Conservation (phyloP, 2,113 vertebrate genomes). For the Macrotus californicus region DNA sequence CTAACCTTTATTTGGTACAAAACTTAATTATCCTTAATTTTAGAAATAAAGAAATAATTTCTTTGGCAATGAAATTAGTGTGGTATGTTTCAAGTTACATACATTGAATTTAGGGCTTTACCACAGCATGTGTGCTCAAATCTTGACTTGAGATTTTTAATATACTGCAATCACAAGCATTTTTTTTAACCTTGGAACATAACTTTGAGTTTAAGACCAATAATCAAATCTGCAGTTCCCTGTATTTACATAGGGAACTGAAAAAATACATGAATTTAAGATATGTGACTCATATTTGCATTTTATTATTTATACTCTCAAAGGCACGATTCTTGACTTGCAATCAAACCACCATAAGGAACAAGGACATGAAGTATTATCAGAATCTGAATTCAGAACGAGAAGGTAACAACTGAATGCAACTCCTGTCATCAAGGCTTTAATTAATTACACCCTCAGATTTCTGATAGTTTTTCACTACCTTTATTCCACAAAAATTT, state of each 20-base stretch:
- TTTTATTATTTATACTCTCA: slow-evolving; percentile 38
- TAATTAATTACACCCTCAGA: neutral
- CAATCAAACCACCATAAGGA: neutral
- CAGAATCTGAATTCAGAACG: neutral
- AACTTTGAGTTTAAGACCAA: neutral
- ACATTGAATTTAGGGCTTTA: neutral
- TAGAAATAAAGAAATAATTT: neutral
- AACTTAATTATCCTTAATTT: neutral
- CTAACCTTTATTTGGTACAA: neutral
- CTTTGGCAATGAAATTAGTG: neutral
- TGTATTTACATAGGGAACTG: neutral
- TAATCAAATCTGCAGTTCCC: neutral
- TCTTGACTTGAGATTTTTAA: neutral
- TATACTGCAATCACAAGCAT: neutral
- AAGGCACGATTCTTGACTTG: neutral
- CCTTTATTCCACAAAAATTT: neutral
- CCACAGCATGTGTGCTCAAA: neutral
- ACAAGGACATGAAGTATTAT: neutral
- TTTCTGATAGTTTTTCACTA: neutral
- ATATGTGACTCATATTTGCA: neutral
- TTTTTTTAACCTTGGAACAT: neutral
- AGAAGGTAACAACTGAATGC: neutral
- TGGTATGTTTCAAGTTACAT: neutral
- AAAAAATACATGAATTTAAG: neutral
- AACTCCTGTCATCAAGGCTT: neutral